phyloP scores from a whole-genome alignment of 2,113 vertebrate genomes.

The Cyprinodon brontotheroides region DNA sequence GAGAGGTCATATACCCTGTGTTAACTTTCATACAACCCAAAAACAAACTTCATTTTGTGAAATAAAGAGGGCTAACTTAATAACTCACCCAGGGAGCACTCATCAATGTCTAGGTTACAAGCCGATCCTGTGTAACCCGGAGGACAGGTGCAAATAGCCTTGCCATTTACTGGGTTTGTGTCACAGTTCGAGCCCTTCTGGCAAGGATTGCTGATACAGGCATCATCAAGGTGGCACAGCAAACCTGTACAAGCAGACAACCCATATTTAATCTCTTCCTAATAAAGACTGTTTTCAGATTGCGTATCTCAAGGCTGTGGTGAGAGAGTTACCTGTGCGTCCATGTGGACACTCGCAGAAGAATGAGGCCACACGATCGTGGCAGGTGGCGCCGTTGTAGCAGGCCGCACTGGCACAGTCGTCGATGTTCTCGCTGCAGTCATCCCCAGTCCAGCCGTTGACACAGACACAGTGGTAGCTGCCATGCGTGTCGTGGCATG shows the following conservation, averaged over 20 bases:
- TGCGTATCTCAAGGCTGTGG: background rate
- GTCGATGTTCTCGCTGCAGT: constrained; percentile 96
- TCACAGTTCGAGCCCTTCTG: constrained; percentile 97
- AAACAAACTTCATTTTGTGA: background rate
- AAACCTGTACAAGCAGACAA: constrained; percentile 78
- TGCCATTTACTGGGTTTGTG: constrained; percentile 97
- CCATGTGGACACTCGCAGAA: constrained; percentile 97
- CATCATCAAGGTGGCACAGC: constrained; percentile 92
- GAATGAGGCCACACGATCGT: constrained; percentile 94
- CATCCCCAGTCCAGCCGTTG: constrained; percentile 94
- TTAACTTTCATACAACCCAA: background rate
- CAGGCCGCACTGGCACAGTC: constrained; percentile 94
- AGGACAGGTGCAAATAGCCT: constrained; percentile 96
- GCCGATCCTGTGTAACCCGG: constrained; percentile 91
- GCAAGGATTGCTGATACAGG: constrained; percentile 98
- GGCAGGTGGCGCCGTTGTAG: constrained; percentile 90
- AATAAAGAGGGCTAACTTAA: background rate
- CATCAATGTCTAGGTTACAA: constrained; percentile 94
- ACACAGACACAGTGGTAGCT: constrained; percentile 93
- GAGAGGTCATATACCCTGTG: constrained; percentile 9
- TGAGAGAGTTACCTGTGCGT: constrained; percentile 83
- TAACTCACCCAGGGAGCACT: constrained; percentile 89
- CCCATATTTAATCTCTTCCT: background rate
- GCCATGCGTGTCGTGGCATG: constrained; percentile 92
- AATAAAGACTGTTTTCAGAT: too few species aligned